Percentiles rank a stretch among this genome's conserved stretches.
These are phyloP conservation scores for Oreohelix idahoensis DNA, from an alignment of 1,140 invertebrate genomes.

Conservation along the genomic window DNA sequence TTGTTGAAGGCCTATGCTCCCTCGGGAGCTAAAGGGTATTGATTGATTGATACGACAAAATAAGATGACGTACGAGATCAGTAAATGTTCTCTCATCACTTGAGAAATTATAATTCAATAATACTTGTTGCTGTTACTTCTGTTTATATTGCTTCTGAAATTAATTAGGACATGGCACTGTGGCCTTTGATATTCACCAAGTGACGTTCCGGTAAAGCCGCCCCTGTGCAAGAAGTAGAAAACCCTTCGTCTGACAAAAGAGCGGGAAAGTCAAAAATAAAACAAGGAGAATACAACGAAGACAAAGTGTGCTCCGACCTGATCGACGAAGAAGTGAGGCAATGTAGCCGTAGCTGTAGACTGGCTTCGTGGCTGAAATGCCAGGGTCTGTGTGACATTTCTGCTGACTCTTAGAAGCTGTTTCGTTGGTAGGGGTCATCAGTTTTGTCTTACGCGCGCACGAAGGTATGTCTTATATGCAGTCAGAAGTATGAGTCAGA, in stretches of 20 bases:
- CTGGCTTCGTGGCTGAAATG: background rate
- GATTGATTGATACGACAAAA: too few relatives aligned
- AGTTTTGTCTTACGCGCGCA: constrained; percentile 11
- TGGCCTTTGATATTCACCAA: too few relatives aligned
- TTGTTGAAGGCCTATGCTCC: too few relatives aligned
- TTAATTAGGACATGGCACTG: too few relatives aligned
- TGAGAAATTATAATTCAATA: too few relatives aligned
- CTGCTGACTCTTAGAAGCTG: background rate
- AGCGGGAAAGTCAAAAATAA: constrained; percentile 12
- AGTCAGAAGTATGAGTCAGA: background rate
- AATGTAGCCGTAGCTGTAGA: background rate
- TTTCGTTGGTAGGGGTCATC: background rate
- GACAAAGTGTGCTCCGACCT: background rate
- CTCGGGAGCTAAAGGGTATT: too few relatives aligned
- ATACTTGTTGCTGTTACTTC: too few relatives aligned
- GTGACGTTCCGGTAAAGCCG: too few relatives aligned
- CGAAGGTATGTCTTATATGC: background rate
- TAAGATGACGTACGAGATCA: too few relatives aligned
- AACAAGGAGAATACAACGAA: background rate
- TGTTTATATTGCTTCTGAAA: too few relatives aligned
- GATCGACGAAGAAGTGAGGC: background rate
- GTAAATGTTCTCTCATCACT: too few relatives aligned
- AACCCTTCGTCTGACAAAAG: background rate
- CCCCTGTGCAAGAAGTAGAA: background rate
- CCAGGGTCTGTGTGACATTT: constrained; percentile 8